Evolutionary conservation across 1,140 invertebrate genomes (phyloP).

Genomic region (Coptotermes formosanus): DNA sequence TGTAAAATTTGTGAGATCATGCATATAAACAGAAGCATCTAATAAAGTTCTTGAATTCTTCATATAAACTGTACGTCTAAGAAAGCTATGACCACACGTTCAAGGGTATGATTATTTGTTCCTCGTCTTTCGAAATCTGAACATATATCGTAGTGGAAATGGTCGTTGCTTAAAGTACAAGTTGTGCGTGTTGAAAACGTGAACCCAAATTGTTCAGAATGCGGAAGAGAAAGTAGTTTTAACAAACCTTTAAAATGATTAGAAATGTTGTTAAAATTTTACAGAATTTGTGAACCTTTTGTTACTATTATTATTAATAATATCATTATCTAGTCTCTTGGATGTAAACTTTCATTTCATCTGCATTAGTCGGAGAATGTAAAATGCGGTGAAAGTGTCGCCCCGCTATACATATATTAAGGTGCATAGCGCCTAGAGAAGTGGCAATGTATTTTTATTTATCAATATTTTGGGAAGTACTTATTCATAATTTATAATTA

Average conservation of each 20-base stretch:
- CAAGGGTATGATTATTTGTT: background rate
- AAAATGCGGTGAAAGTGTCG: background rate
- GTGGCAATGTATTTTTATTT: background rate
- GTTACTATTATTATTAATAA: constrained; percentile 15
- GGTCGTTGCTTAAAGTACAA: background rate
- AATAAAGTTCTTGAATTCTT: background rate
- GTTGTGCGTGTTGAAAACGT: background rate
- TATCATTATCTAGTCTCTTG: constrained; percentile 6
- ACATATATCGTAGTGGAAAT: background rate
- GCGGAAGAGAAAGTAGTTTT: background rate
- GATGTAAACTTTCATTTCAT: background rate
- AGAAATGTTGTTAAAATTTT: background rate
- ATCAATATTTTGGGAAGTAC: background rate
- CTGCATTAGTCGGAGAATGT: background rate
- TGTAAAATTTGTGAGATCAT: background rate
- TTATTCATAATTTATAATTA: constrained; percentile 8
- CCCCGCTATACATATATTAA: background rate
- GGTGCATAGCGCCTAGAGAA: background rate
- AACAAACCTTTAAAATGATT: background rate
- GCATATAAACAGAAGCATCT: background rate
- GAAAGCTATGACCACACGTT: background rate
- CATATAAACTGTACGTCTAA: background rate
- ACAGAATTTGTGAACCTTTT: background rate
- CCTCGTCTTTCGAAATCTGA: background rate
- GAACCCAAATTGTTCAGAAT: background rate